Evolutionary conservation across 2,113 vertebrate genomes (phyloP).

Genomic region (Ammodytes dubius): DNA sequence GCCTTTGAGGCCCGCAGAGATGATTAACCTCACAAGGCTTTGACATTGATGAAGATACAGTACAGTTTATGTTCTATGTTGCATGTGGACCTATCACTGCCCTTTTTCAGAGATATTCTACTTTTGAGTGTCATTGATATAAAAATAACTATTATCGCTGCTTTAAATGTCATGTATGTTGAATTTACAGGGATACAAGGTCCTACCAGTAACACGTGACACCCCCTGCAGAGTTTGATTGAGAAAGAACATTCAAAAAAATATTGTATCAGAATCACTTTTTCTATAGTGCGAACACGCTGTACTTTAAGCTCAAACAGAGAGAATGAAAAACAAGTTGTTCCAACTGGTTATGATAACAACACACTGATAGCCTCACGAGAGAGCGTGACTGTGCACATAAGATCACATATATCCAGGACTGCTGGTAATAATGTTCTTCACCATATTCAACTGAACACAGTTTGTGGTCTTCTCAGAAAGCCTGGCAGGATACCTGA

Average conservation of each 20-base stretch:
- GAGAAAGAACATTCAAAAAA: not conserved
- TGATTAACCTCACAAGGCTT: not conserved
- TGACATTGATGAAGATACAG: not conserved
- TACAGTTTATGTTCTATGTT: not conserved
- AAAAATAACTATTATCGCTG: not conserved
- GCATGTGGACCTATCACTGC: not conserved
- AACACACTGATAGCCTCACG: not conserved
- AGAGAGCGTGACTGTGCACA: not conserved
- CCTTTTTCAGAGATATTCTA: not conserved
- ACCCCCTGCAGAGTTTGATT: not conserved
- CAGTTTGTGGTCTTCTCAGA: not conserved
- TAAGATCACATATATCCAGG: not conserved
- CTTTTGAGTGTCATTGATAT: not conserved
- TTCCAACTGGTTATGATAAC: not conserved
- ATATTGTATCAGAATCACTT: not conserved
- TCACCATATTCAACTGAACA: too few relatives aligned
- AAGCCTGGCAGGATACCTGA: not conserved
- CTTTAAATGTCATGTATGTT: slow-evolving; percentile 23
- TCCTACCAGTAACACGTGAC: not conserved
- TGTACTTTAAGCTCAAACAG: slow-evolving; percentile 1
- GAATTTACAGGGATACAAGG: not conserved
- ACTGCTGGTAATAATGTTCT: not conserved
- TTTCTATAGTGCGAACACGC: not conserved
- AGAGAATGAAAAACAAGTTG: not conserved
- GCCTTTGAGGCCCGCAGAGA: slow-evolving; percentile 15